Conservation (phyloP, 1,140 invertebrate species). For the Cherax destructor region DNA sequence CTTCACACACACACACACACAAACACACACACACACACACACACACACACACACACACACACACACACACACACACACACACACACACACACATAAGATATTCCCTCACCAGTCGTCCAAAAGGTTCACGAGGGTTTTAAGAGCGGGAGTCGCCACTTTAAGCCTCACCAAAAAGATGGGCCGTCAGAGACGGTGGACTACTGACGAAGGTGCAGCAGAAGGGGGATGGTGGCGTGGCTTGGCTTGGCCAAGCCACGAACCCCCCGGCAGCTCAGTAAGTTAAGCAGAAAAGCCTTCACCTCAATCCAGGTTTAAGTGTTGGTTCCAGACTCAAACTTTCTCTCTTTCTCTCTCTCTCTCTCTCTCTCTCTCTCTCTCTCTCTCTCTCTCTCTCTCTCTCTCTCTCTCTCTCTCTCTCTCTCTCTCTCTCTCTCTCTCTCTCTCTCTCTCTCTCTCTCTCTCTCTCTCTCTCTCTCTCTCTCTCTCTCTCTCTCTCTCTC, state of each 20-base stretch:
- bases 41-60: too few relatives aligned
- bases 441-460: neutral
- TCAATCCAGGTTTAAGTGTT: conserved; percentile 38
- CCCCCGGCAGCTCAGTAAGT: neutral
- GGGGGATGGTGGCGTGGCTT: neutral
- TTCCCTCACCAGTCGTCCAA: too few relatives aligned
- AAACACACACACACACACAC: too few relatives aligned
- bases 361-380: too few relatives aligned
- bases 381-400: neutral
- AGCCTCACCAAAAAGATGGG: neutral
- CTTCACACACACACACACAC: too few relatives aligned
- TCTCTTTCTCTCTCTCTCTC: too few relatives aligned
- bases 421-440: too few relatives aligned
- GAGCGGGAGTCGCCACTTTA: neutral
- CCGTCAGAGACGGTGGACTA: neutral
- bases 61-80: too few relatives aligned
- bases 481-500: neutral
- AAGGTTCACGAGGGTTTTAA: too few relatives aligned
- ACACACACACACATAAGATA: too few relatives aligned
- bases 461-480: neutral
- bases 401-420: too few relatives aligned
- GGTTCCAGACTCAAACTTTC: neutral
- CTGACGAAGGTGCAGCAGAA: neutral
- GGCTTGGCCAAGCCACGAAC: neutral
- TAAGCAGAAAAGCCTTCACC: conserved; percentile 45